Evolutionary conservation across 2,888 invertebrate genomes (phyloP).

Genomic region (Byasa hedistus): DNA sequence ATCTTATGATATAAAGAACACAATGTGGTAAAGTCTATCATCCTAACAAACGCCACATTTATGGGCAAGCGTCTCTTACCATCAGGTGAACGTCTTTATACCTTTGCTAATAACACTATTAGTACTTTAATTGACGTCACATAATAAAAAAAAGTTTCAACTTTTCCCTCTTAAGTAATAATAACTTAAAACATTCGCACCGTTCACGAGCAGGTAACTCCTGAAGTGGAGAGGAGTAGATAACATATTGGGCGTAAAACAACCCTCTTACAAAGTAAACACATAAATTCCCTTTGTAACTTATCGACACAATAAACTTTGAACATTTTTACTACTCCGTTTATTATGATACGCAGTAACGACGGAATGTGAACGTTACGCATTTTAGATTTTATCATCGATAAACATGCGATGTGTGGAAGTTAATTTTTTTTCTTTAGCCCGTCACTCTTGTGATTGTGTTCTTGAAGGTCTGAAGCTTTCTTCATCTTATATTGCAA

Average conservation of each 20-base stretch:
- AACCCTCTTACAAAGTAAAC: conserved; percentile 23
- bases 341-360: conserved; percentile 38
- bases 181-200: no score
- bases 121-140: no score
- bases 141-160: no score
- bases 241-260: conserved; percentile 1
- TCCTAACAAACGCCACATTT: no score
- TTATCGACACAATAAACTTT: conserved; percentile 30
- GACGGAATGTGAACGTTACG: conserved; percentile 19
- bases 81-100: no score
- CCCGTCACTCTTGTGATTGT: background rate
- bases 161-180: no score
- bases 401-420: conserved; percentile 25
- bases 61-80: no score
- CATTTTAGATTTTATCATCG: conserved; percentile 28
- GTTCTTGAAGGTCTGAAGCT: background rate
- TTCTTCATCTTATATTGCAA: no score
- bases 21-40: no score
- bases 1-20: no score
- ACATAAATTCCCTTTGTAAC: conserved; percentile 28
- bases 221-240: conserved; percentile 9
- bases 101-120: no score
- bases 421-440: background rate
- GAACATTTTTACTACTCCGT: conserved; percentile 36
- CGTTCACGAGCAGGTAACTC: no score